Evolutionary conservation across 2,797 vertebrate species (phyloP), one percentile per base, ranked within the genome.

Genomic region (Spondyliosoma cantharus): DNA sequence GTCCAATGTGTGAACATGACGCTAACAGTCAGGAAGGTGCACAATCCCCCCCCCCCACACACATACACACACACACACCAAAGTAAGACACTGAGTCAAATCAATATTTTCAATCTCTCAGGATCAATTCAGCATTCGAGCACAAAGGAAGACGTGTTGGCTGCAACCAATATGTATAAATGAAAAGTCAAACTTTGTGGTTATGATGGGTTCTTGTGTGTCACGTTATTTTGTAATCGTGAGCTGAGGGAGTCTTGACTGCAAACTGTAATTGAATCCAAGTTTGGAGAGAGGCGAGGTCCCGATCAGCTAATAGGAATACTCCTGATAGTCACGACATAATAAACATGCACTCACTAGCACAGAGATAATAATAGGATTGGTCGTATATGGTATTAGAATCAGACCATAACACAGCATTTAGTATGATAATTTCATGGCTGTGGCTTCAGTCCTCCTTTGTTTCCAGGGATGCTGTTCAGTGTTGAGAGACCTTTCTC

Each of bases 71-170:
- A n/a, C n/a, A n/a, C n/a, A 94, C 88, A 86, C 87, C 93, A 89
- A 96, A 96, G 96, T 96, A 96, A 96, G 95, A 94, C 95, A 95
- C 95, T 90, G 95, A 96, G 96, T 96, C 96, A 96, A 97, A 99
- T 99, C 98, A 98, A 99, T 98, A 98, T 96, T 98, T 99, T 97
- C 97, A 98, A 98, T 99, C 97, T 99, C 96, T 97, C 93, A 89
- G 94, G 96, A 98, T 99, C 97, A 99, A 98, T 98, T 95, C 94
- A 89, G 95, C 94, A 95, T 96, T 96, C 95, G 96, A 96, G 96
- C 94, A 95, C 93, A 96, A 96, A 97, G 96, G 93, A 96, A 96
- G 96, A 97, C 94, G 96, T 95, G 96, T 96, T 96, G 96, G 95
- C 96, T 94, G 95, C 94, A 93, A 96, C 94, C 94, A 96, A 95